phyloP scores from a whole-genome alignment of 1,140 invertebrate genomes.

The Rhizoglyphus robini region DNA sequence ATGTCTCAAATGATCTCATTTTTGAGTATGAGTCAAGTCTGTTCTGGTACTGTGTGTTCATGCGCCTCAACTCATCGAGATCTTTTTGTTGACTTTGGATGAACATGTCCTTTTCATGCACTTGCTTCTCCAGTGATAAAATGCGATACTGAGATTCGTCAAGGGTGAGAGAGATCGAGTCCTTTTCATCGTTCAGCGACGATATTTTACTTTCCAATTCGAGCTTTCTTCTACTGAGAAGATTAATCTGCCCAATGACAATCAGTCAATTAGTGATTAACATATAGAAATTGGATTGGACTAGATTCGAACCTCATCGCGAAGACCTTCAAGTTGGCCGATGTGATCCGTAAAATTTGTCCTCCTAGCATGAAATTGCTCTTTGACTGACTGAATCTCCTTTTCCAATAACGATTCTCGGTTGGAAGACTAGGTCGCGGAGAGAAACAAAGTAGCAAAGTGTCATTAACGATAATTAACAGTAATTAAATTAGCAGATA shows the following conservation, averaged over 20 bases:
- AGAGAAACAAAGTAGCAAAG: slow-evolving; percentile 13
- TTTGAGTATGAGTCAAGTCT: slow-evolving; percentile 32
- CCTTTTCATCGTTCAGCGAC: slow-evolving; percentile 56
- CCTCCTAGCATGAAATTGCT: slow-evolving; percentile 61
- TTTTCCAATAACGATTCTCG: slow-evolving; percentile 61
- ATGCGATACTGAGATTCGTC: slow-evolving; percentile 81
- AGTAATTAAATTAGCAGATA: slow-evolving; percentile 25
- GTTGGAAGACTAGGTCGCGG: slow-evolving; percentile 43
- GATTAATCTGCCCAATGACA: slow-evolving; percentile 44
- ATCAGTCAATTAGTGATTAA: not conserved
- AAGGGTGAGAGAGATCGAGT: slow-evolving; percentile 55
- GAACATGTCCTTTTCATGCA: slow-evolving; percentile 27
- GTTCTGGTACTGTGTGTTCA: slow-evolving; percentile 35
- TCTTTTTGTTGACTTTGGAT: slow-evolving; percentile 40
- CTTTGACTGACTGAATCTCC: slow-evolving; percentile 62
- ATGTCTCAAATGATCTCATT: not conserved
- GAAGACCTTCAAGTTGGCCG: slow-evolving; percentile 67
- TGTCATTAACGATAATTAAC: not conserved
- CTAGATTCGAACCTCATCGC: slow-evolving; percentile 79
- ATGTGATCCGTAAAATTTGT: slow-evolving; percentile 68
- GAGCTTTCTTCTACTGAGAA: slow-evolving; percentile 64
- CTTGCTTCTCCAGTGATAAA: slow-evolving; percentile 50
- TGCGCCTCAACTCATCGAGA: slow-evolving; percentile 47
- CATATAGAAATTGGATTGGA: slow-evolving; percentile 25
- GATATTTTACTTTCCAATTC: slow-evolving; percentile 60